A percentile compares a stretch with the other conserved stretches of the same genome.
Conservation (phyloP, 2,888 invertebrate species). For the Stegophylla sp. region DNA sequence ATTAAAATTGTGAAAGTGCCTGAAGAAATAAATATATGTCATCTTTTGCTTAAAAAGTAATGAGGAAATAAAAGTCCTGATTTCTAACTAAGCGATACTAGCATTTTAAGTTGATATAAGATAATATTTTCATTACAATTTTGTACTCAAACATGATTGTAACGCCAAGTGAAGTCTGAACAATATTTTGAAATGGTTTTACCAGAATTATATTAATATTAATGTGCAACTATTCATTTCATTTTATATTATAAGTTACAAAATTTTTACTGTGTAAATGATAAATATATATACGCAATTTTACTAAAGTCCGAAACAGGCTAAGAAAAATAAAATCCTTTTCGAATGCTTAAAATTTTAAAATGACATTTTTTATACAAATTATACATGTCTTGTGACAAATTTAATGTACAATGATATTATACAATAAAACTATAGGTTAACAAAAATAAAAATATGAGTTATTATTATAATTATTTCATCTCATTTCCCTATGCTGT, state of each 20-base stretch:
- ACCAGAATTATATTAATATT: background rate
- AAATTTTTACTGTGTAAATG: background rate
- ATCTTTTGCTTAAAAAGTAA: conserved; percentile 19
- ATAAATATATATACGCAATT: conserved; percentile 7
- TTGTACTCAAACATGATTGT: conserved; percentile 32
- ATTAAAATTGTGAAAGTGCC: conserved; percentile 13
- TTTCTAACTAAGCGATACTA: conserved; percentile 38
- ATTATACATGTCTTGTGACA: conserved; percentile 21
- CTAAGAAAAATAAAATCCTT: background rate
- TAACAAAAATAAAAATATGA: background rate
- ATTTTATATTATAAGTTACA: conserved; percentile 19
- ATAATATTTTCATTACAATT: conserved; percentile 35
- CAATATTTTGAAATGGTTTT: conserved; percentile 39
- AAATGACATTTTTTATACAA: conserved; percentile 28
- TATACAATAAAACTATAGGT: conserved; percentile 18
- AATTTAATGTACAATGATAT: conserved; percentile 24
- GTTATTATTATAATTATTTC: background rate
- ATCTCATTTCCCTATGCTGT: conserved; percentile 67
- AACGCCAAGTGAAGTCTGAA: conserved; percentile 49
- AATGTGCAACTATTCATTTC: conserved; percentile 9
- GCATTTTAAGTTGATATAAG: conserved; percentile 19
- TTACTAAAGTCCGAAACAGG: background rate
- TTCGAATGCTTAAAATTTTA: conserved; percentile 39
- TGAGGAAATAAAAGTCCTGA: conserved; percentile 26
- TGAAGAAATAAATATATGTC: conserved; percentile 17